phyloP scores from a whole-genome alignment of 2,888 invertebrate species.

The Melangyna quadrimaculata region DNA sequence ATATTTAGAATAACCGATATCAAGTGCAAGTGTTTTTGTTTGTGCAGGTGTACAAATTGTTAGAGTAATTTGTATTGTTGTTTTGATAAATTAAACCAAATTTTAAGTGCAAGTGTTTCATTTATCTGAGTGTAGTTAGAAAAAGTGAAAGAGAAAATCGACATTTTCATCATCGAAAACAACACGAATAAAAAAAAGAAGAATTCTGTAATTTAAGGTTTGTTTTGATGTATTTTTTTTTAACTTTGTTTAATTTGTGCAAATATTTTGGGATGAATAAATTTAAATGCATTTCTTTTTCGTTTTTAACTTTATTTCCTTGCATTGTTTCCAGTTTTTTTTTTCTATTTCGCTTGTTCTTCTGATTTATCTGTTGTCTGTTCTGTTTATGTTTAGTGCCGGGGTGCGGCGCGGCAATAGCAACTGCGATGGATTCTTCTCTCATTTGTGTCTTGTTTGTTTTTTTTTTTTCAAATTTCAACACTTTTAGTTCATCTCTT shows the following conservation, averaged over 20 bases:
- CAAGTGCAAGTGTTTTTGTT: slow-evolving; percentile 35
- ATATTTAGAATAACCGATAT: not conserved
- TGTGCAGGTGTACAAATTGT: slow-evolving; percentile 6
- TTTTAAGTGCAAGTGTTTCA: slow-evolving; percentile 48
- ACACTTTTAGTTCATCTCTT: slow-evolving; percentile 29
- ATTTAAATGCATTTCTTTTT: slow-evolving; percentile 37
- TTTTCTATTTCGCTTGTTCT: not conserved
- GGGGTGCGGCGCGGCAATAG: not conserved
- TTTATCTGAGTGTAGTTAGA: not conserved
- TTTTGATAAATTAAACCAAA: slow-evolving; percentile 26
- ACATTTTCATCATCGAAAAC: not conserved
- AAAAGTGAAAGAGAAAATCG: slow-evolving; percentile 44
- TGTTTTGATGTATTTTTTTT: slow-evolving; percentile 35
- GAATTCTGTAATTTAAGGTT: slow-evolving; percentile 48
- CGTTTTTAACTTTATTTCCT: not conserved
- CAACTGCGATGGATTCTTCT: not conserved
- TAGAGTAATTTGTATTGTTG: not conserved
- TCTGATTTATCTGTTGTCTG: slow-evolving; percentile 6
- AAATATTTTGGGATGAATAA: not conserved
- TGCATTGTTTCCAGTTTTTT: slow-evolving; percentile 43
- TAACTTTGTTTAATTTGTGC: not conserved
- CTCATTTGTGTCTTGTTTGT: slow-evolving; percentile 46
- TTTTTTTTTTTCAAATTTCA: slow-evolving; percentile 55
- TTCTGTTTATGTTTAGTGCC: too few relatives aligned
- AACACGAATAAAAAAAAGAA: not conserved